Base-by-base conservation (phyloP, 2,113 vertebrate species). In the Pomatostomus ruficeps region DNA sequence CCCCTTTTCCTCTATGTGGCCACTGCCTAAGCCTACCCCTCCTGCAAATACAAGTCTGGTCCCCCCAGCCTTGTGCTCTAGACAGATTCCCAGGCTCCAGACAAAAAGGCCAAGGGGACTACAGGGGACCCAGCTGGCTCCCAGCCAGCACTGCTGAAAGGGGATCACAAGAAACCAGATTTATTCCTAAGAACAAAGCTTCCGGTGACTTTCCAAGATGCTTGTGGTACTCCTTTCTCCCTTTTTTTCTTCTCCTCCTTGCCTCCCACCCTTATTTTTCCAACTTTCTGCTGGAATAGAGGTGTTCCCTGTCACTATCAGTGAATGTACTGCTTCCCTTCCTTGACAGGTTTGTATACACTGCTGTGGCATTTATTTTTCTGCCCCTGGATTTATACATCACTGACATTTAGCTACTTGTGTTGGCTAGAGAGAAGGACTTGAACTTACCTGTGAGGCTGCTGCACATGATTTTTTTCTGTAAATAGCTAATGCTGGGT, bases 21-120 rank as follows among this genome's bases (percentile, higher is more conserved):
- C 14, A 4, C n/a, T 79, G 75, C 54, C 54, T 88, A 72, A 90
- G n/a, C n/a, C 7, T 0, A 54, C 62, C 52, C 42, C 40, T 95
- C 52, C 70, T 72, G 40, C 66, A 91, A 89, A 87, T 14, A 19
- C 31, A 38, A 49, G 40, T 12, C 49, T 80, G 35, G 55, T 91
- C 26, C 63, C 78, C 46, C 55, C 84, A 85, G 89, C 57, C 85
- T 36, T 55, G 57, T 55, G 55, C 85, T 96, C 85, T 80, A 89
- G 85, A 74, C 92, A 93, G 74, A 95, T 96, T 96, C 95, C 81
- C 96, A 96, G 89, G 91, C 92, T 95, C 88, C 90, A 93, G 77
- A 94, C 81, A 89, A 89, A 96, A 95, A 93, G 73, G 61, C 81
- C 81, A 78, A 36, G 62, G 61, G 74, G 77, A 66, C 77, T 96